phyloP scores from a whole-genome alignment of 2,888 invertebrate species.

The Cheilosia variabilis region DNA sequence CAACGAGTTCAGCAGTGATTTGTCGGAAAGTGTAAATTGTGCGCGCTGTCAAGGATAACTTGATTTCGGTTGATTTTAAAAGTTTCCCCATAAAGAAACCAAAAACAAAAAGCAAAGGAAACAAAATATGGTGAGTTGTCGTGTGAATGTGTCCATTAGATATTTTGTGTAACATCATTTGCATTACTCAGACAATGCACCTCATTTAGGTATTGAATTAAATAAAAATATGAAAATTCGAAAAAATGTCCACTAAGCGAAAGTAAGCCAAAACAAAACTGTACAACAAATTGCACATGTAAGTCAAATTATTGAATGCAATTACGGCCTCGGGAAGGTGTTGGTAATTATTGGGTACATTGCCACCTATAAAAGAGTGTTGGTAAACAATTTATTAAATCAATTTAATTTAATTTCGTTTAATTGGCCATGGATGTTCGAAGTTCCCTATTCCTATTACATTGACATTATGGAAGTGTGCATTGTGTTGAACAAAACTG shows the following conservation, averaged over 20 bases:
- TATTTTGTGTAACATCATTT: constrained; percentile 18
- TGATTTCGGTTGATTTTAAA: constrained; percentile 13
- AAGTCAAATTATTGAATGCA: constrained; percentile 48
- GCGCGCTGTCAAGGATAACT: constrained; percentile 2
- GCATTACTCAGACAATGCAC: constrained; percentile 46
- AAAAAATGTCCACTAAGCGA: constrained; percentile 34
- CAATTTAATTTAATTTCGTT: constrained; percentile 11
- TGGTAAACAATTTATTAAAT: constrained; percentile 63
- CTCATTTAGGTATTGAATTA: constrained; percentile 11
- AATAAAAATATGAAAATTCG: neutral
- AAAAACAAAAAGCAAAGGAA: neutral
- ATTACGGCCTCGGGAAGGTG: constrained; percentile 45
- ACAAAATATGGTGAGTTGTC: constrained; percentile 67
- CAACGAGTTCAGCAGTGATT: constrained; percentile 10
- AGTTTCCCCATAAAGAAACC: constrained; percentile 3
- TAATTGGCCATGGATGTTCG: constrained; percentile 30
- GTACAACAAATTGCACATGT: constrained; percentile 61
- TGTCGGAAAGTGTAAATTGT: constrained; percentile 40
- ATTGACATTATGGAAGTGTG: neutral
- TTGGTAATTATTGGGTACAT: constrained; percentile 26
- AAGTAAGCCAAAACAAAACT: constrained; percentile 41
- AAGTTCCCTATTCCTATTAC: neutral
- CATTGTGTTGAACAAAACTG: neutral
- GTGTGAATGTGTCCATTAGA: constrained; percentile 27
- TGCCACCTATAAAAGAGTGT: constrained; percentile 43